Percentiles rank a stretch among this genome's conserved stretches.
phyloP scores from a whole-genome alignment of 2,797 vertebrate species.

The Neopelma chrysocephalum region DNA sequence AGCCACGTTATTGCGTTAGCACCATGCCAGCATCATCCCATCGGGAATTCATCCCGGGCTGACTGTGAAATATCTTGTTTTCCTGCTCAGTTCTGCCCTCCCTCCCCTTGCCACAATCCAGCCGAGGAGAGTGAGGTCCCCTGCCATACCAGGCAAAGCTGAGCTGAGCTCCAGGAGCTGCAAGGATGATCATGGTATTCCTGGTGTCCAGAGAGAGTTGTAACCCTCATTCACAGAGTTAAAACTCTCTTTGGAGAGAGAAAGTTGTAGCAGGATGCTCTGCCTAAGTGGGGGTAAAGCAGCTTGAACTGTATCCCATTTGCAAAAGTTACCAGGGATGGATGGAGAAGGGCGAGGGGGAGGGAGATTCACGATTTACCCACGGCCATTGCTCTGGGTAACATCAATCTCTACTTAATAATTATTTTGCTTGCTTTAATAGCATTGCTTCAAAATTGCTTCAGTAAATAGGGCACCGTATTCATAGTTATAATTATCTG shows the following conservation, averaged over 20 bases:
- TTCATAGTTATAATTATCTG: background rate
- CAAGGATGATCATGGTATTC: background rate
- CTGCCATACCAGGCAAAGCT: background rate
- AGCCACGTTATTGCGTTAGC: fast-evolving
- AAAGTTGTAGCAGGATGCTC: background rate
- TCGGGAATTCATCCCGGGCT: background rate
- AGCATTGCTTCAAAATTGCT: background rate
- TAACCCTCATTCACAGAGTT: background rate
- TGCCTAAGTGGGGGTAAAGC: no score
- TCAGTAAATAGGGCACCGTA: background rate
- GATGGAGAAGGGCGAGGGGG: background rate
- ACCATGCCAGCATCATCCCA: background rate
- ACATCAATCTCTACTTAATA: background rate
- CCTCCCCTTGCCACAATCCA: background rate
- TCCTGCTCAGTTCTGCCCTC: background rate
- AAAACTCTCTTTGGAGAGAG: background rate
- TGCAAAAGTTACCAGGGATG: background rate
- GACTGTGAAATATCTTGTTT: background rate
- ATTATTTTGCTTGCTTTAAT: background rate
- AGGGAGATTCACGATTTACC: background rate
- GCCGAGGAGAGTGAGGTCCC: fast-evolving
- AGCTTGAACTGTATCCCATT: background rate
- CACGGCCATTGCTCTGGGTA: background rate
- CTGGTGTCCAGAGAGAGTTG: background rate
- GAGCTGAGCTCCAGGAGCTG: background rate